These are phyloP conservation scores for Pandemis cinnamomeana DNA, from an alignment of 2,888 invertebrate genomes.

Conservation along the genomic window DNA sequence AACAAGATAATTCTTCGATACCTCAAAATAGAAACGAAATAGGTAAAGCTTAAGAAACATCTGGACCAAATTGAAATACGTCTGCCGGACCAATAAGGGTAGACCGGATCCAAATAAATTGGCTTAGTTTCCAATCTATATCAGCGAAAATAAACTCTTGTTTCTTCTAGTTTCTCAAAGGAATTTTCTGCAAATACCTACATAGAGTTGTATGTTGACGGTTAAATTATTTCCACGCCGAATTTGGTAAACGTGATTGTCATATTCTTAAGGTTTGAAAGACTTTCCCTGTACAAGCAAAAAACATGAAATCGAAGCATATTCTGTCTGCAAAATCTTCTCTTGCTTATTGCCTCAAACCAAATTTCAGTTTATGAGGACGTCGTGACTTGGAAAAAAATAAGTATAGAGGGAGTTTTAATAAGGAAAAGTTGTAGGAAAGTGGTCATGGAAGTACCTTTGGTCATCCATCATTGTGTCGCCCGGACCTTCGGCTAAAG, in stretches of 20 bases:
- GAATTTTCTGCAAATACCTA: neutral
- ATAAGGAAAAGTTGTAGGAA: conserved; percentile 31
- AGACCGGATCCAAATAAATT: conserved; percentile 8
- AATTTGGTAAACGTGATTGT: conserved; percentile 54
- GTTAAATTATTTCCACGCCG: conserved; percentile 13
- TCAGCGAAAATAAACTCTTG: conserved; percentile 1
- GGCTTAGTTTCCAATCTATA: conserved; percentile 10
- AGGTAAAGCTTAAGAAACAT: conserved; percentile 3
- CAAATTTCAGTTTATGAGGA: neutral
- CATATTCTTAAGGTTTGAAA: conserved; percentile 54
- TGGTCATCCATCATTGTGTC: conserved; percentile 32
- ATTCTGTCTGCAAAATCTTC: neutral
- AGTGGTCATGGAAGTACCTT: conserved; percentile 2
- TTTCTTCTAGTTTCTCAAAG: neutral
- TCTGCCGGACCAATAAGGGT: conserved; percentile 6
- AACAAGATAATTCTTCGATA: neutral
- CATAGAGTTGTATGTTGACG: neutral
- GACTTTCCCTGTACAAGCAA: conserved; percentile 55
- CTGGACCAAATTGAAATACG: conserved; percentile 5
- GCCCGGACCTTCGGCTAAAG: conserved; percentile 26
- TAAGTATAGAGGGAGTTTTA: conserved; percentile 9
- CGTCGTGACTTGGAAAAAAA: conserved; percentile 16
- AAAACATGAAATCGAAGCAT: conserved; percentile 17
- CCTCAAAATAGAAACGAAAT: neutral
- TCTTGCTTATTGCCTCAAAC: neutral